Percentiles rank a stretch among this genome's conserved stretches.
These are phyloP conservation scores for Cerceris rybyensis DNA, from an alignment of 2,888 invertebrate species.

Conservation along the genomic window DNA sequence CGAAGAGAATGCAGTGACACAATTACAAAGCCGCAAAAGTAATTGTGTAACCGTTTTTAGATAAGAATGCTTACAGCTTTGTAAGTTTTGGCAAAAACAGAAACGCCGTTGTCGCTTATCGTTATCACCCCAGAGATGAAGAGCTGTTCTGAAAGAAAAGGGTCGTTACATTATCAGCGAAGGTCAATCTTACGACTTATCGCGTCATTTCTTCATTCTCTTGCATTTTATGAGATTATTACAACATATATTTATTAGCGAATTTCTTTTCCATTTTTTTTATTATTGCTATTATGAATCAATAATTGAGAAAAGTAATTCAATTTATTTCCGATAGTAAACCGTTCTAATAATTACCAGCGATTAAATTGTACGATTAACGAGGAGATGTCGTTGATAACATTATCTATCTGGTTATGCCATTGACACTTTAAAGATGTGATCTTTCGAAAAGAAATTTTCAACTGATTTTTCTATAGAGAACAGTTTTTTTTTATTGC, in stretches of 20 bases:
- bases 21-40: constrained; percentile 62
- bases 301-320: too few relatives aligned
- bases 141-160: neutral
- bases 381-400: too few relatives aligned
- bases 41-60: constrained; percentile 25
- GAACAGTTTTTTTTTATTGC: too few relatives aligned
- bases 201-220: neutral
- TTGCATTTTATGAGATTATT: neutral
- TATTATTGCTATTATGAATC: neutral
- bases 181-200: neutral
- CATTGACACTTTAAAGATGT: too few relatives aligned
- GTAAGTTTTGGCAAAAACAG: constrained; percentile 26
- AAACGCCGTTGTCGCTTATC: neutral
- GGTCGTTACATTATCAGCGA: constrained; percentile 11
- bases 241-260: too few relatives aligned
- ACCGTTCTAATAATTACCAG: too few relatives aligned
- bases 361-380: too few relatives aligned
- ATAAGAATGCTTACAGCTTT: constrained; percentile 19
- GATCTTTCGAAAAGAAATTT: too few relatives aligned
- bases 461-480: too few relatives aligned
- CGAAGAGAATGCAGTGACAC: neutral
- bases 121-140: constrained; percentile 4
- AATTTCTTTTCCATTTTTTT: neutral
- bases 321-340: too few relatives aligned
- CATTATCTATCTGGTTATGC: too few relatives aligned